A percentile compares a stretch with the other conserved stretches of the same genome.
Evolutionary conservation across 2,797 vertebrate species (phyloP).

Genomic region (Macropus fuliginosus): DNA sequence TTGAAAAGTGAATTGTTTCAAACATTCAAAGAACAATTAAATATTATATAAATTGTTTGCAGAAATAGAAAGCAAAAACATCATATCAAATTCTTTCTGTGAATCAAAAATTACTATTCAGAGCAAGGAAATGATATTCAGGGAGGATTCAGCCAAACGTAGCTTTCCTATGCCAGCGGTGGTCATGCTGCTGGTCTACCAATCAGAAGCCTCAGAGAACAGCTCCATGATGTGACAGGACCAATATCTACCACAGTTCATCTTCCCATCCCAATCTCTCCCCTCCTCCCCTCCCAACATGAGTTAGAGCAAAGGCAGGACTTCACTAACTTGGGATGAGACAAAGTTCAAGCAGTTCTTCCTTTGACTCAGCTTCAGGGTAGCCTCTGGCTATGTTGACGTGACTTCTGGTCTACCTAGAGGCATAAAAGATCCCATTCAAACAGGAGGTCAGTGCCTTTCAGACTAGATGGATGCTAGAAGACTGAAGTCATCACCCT

Average conservation of each 20-base stretch:
- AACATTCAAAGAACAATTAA: background rate
- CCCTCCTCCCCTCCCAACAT: background rate
- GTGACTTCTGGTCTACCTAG: background rate
- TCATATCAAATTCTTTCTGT: background rate
- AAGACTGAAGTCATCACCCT: background rate
- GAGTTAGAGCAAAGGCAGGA: background rate
- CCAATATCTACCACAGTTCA: background rate
- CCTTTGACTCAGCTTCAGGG: background rate
- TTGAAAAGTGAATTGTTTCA: background rate
- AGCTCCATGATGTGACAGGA: background rate
- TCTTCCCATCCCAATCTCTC: background rate
- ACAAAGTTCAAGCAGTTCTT: background rate
- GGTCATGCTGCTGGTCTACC: background rate
- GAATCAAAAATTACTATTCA: background rate
- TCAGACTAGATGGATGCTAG: background rate
- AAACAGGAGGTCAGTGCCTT: background rate
- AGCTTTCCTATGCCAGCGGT: background rate
- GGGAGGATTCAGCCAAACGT: background rate
- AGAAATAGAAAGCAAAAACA: background rate
- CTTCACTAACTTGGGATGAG: background rate
- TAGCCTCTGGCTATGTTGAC: background rate
- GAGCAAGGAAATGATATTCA: background rate
- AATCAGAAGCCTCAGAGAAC: background rate
- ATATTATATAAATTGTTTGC: background rate
- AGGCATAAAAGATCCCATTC: background rate